Evolutionary conservation across 2,797 vertebrate genomes (phyloP).

Genomic region (Anniella stebbinsi): DNA sequence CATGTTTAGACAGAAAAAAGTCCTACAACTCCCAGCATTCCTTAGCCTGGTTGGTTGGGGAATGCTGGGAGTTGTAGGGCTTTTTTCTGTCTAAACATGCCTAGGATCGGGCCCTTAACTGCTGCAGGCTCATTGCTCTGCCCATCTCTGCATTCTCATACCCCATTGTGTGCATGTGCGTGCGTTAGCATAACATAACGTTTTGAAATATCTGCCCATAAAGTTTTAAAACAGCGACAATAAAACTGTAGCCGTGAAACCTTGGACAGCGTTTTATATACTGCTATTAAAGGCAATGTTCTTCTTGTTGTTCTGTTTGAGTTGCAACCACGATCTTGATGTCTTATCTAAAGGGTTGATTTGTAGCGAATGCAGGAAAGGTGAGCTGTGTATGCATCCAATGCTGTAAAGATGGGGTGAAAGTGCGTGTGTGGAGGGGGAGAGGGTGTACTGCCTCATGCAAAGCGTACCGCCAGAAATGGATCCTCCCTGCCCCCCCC

Average conservation of each 20-base stretch:
- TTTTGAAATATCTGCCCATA: background rate
- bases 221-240: background rate
- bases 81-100: too few species aligned
- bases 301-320: background rate
- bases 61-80: too few species aligned
- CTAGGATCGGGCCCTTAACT: too few species aligned
- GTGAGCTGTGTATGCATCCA: background rate
- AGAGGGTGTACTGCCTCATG: too few species aligned
- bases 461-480: too few species aligned
- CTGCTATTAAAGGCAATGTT: background rate
- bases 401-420: background rate
- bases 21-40: too few species aligned
- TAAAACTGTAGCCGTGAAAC: background rate
- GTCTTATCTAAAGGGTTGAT: background rate
- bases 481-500: too few species aligned
- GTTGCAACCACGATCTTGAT: background rate
- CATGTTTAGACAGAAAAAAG: too few species aligned
- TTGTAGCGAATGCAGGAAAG: background rate
- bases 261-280: background rate
- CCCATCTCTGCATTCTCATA: background rate
- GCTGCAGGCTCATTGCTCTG: too few species aligned
- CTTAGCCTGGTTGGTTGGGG: too few species aligned
- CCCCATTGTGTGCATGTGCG: background rate
- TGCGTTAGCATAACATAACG: background rate
- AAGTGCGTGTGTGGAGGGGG: background rate